A percentile compares a stretch with the other conserved stretches of the same genome.
Evolutionary conservation across 2,888 invertebrate genomes (phyloP).

Genomic region (Acanthoscelides obtectus): DNA sequence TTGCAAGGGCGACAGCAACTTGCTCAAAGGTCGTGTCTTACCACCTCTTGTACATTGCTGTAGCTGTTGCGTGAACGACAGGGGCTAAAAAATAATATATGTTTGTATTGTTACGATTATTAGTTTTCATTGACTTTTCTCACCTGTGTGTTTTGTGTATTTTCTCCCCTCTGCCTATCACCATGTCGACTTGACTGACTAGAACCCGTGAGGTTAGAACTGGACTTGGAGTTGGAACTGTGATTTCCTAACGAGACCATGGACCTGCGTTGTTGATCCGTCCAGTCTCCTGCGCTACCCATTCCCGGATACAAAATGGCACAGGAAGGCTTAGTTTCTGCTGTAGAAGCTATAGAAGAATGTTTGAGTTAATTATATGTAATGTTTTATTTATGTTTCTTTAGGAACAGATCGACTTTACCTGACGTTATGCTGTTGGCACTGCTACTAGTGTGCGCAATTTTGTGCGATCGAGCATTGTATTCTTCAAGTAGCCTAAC

Average conservation of each 20-base stretch:
- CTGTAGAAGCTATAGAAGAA: constrained; percentile 50
- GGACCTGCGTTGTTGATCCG: constrained; percentile 46
- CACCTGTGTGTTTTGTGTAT: constrained; percentile 36
- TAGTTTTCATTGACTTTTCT: background rate
- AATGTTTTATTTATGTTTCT: too few species aligned
- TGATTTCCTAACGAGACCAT: constrained; percentile 61
- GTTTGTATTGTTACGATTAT: background rate
- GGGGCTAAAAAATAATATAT: constrained; percentile 48
- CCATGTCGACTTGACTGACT: constrained; percentile 47
- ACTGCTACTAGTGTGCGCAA: constrained; percentile 42
- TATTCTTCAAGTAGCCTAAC: constrained; percentile 73
- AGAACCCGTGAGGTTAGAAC: constrained; percentile 68
- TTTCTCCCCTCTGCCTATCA: constrained; percentile 36
- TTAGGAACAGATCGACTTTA: too few species aligned
- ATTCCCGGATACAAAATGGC: constrained; percentile 51
- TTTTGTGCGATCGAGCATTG: constrained; percentile 42
- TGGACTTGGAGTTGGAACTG: constrained; percentile 74
- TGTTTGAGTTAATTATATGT: background rate
- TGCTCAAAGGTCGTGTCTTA: constrained; percentile 60
- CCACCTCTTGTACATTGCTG: constrained; percentile 75
- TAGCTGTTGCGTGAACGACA: constrained; percentile 90
- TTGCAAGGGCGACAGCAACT: constrained; percentile 56
- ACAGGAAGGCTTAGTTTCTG: constrained; percentile 59
- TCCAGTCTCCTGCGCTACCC: constrained; percentile 35
- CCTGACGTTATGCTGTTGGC: constrained; percentile 47